phyloP scores from a whole-genome alignment of 2,113 vertebrate genomes.

The pig (Sus scrofa) region DNA sequence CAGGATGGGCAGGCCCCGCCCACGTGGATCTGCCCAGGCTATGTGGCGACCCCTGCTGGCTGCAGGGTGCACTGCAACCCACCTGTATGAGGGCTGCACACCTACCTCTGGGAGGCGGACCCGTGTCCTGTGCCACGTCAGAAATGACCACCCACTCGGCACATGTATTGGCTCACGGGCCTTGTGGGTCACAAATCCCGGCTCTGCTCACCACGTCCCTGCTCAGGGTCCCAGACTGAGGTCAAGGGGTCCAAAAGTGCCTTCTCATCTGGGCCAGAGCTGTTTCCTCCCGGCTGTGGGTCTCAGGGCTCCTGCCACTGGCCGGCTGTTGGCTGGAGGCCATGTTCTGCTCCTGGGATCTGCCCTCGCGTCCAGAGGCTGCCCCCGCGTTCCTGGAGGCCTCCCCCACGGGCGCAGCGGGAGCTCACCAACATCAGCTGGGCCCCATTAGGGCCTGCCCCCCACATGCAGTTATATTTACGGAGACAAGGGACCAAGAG shows the following conservation, averaged over 20 bases:
- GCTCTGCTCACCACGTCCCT: no score
- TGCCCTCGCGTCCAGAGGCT: not conserved
- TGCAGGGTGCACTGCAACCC: not conserved
- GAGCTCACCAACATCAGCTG: not conserved
- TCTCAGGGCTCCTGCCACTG: not conserved
- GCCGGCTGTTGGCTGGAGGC: not conserved
- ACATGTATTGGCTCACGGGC: rapidly evolving
- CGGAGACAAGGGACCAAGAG: not conserved
- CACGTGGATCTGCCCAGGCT: rapidly evolving
- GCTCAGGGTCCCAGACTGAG: not conserved
- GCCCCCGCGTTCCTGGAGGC: not conserved
- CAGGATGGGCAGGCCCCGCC: rapidly evolving
- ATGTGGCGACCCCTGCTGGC: not conserved
- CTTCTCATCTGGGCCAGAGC: not conserved
- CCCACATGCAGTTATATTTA: rapidly evolving
- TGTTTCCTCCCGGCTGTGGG: rapidly evolving
- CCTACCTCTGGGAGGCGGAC: rapidly evolving
- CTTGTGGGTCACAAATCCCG: not conserved
- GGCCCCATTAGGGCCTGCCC: not conserved
- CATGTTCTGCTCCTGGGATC: no score
- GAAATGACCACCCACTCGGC: not conserved
- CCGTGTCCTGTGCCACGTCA: not conserved
- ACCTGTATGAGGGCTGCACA: not conserved
- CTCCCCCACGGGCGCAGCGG: not conserved
- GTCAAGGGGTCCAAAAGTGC: rapidly evolving